A percentile compares a stretch with the other conserved stretches of the same genome.
These are phyloP conservation scores for Poeciliopsis occidentalis DNA, from an alignment of 2,113 vertebrate species.

Conservation along the genomic window DNA sequence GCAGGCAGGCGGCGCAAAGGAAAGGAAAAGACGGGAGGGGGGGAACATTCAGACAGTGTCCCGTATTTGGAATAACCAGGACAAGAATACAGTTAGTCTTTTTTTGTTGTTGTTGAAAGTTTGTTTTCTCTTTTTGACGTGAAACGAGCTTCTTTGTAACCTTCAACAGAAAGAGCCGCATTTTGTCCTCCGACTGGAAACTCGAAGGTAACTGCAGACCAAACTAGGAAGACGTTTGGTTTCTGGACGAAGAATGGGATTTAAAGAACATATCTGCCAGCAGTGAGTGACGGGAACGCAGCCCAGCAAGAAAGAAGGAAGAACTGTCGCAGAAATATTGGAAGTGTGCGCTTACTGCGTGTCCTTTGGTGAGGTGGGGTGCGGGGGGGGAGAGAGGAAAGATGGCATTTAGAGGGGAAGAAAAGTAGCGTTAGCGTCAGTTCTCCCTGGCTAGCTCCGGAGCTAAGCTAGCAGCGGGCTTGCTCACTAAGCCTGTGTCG, in stretches of 20 bases:
- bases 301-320: constrained; percentile 24
- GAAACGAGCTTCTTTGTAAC: constrained; percentile 47
- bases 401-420: constrained; percentile 49
- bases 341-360: background rate
- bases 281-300: constrained; percentile 42
- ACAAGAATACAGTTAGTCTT: constrained; percentile 53
- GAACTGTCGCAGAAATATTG: background rate
- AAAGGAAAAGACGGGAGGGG: constrained; percentile 31
- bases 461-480: constrained; percentile 66
- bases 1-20: constrained; percentile 51
- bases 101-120: background rate
- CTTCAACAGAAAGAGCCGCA: constrained; percentile 33
- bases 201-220: constrained; percentile 39
- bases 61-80: constrained; percentile 66
- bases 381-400: background rate
- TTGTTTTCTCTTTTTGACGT: constrained; percentile 17
- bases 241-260: constrained; percentile 66
- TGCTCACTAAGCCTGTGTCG: constrained; percentile 74
- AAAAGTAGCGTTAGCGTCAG: constrained; percentile 59
- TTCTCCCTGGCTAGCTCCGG: constrained; percentile 37
- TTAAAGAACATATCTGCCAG: constrained; percentile 62
- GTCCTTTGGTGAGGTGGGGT: background rate
- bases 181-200: constrained; percentile 22
- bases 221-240: constrained; percentile 51
- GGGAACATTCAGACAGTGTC: constrained; percentile 61